Evolutionary conservation across 2,113 vertebrate species (phyloP).

Genomic region (Silurus meridionalis): DNA sequence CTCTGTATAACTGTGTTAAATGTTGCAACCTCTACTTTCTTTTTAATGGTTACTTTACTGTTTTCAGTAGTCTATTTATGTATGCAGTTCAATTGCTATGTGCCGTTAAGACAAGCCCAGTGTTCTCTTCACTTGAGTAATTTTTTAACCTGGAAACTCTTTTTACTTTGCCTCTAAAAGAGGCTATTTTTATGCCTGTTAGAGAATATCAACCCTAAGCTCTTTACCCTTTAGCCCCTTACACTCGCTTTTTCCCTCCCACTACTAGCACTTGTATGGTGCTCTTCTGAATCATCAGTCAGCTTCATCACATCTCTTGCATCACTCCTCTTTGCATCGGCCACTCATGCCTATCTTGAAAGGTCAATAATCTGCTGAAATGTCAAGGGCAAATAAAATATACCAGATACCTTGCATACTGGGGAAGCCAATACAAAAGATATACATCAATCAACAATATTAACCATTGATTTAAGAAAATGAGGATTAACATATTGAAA

Average conservation of each 20-base stretch:
- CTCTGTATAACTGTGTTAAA: neutral
- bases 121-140: neutral
- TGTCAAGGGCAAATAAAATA: conserved; percentile 70
- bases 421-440: conserved; percentile 49
- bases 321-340: conserved; percentile 55
- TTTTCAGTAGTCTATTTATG: neutral
- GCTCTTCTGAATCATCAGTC: conserved; percentile 54
- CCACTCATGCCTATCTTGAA: conserved; percentile 54
- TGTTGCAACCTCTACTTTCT: neutral
- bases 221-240: conserved; percentile 30
- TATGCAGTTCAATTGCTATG: neutral
- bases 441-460: conserved; percentile 58
- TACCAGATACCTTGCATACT: conserved; percentile 55
- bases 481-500: conserved; percentile 46
- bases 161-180: conserved; percentile 29
- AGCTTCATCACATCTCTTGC: conserved; percentile 52
- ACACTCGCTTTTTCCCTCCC: conserved; percentile 15
- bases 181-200: neutral
- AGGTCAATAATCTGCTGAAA: conserved; percentile 73
- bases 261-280: conserved; percentile 28
- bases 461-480: conserved; percentile 73
- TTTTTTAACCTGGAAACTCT: neutral
- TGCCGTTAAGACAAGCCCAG: neutral
- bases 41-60: neutral
- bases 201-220: conserved; percentile 52